Evolutionary conservation across 2,888 invertebrate genomes (phyloP).

Genomic region (Acrocyrtus sp.): DNA sequence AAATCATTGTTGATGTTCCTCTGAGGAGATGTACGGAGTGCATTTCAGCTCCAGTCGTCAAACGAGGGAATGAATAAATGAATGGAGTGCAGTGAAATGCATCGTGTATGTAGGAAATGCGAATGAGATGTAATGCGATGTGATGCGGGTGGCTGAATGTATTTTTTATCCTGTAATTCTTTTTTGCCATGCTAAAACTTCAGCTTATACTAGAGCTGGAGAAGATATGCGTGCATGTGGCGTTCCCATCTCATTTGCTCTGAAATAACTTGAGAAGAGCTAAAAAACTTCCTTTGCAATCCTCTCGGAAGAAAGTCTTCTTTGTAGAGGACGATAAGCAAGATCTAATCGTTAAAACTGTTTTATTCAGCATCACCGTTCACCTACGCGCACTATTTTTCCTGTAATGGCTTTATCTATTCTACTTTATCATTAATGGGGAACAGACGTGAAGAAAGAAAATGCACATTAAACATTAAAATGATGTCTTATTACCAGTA

Average conservation of each 20-base stretch:
- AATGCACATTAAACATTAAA: too few relatives aligned
- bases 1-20: slow-evolving; percentile 53
- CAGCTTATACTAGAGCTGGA: not conserved
- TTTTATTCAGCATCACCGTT: too few relatives aligned
- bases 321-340: too few relatives aligned
- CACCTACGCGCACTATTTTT: too few relatives aligned
- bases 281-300: too few relatives aligned
- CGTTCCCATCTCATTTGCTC: not conserved
- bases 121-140: slow-evolving; percentile 42
- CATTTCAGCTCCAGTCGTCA: slow-evolving; percentile 15
- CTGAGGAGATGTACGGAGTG: slow-evolving; percentile 44
- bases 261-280: not conserved
- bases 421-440: not conserved
- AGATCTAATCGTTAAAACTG: too few relatives aligned
- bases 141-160: slow-evolving; percentile 44
- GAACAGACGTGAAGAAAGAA: too few relatives aligned
- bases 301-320: not conserved
- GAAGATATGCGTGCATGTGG: too few relatives aligned
- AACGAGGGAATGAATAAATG: slow-evolving; percentile 19
- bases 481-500: too few relatives aligned
- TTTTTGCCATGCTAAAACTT: slow-evolving; percentile 1
- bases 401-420: not conserved
- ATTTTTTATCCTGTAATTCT: slow-evolving; percentile 23
- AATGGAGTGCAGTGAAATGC: slow-evolving; percentile 20
- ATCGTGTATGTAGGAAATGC: slow-evolving; percentile 21